Evolutionary conservation across 2,797 vertebrate species (phyloP).

Genomic region (Tokudaia tokunoshimensis): DNA sequence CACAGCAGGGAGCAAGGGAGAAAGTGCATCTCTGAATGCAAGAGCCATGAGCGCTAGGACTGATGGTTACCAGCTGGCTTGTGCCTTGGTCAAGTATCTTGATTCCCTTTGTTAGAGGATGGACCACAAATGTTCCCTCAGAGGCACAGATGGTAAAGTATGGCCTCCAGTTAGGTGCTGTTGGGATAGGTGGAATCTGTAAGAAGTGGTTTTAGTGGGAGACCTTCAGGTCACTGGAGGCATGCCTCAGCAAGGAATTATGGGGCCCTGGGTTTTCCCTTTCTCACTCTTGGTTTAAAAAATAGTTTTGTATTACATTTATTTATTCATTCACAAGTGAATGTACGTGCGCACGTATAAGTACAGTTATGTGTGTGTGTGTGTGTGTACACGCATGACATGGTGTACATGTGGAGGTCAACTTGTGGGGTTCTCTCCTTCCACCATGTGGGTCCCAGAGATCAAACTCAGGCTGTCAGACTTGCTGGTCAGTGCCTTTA

Average conservation of each 20-base stretch:
- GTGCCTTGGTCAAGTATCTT: slow-evolving; percentile 1
- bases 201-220: not conserved
- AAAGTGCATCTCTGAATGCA: not conserved
- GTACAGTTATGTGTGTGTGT: not conserved
- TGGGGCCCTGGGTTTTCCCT: not conserved
- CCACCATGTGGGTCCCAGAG: no score
- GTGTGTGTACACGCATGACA: not conserved
- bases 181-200: not conserved
- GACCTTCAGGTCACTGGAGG: not conserved
- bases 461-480: not conserved
- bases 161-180: not conserved
- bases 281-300: not conserved
- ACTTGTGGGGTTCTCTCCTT: not conserved
- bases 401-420: not conserved
- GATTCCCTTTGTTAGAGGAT: not conserved
- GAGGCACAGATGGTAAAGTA: not conserved
- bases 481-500: not conserved
- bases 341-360: not conserved
- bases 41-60: not conserved
- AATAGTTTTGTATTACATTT: not conserved
- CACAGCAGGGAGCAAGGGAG: not conserved
- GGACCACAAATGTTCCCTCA: not conserved
- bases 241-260: not conserved
- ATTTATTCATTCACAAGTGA: not conserved
- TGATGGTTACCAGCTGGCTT: not conserved